A percentile compares a stretch with the other conserved stretches of the same genome.
These are phyloP conservation scores for Episyrphus balteatus DNA, from an alignment of 1,140 invertebrate genomes.

Conservation along the genomic window DNA sequence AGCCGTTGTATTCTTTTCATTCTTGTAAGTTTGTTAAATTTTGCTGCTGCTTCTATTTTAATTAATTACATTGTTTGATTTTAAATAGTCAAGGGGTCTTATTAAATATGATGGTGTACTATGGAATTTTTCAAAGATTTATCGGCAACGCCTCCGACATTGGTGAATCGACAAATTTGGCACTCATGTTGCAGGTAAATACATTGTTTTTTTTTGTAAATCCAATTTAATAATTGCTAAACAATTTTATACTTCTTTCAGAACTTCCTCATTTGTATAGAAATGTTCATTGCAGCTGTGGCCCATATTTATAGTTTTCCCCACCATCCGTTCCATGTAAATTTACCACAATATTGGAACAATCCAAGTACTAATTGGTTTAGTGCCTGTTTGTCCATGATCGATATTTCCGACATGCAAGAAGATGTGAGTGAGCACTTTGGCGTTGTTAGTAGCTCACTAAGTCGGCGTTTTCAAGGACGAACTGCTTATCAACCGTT, in stretches of 20 bases:
- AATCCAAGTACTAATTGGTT: constrained; percentile 40
- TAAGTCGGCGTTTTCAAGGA: constrained; percentile 59
- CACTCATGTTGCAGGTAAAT: constrained; percentile 69
- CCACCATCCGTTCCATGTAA: constrained; percentile 63
- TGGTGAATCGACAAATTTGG: constrained; percentile 42
- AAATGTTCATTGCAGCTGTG: constrained; percentile 93
- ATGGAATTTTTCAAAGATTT: constrained; percentile 53
- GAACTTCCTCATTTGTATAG: constrained; percentile 93
- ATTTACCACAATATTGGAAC: constrained; percentile 37
- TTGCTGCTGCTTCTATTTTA: not conserved
- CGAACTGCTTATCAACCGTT: constrained; percentile 58
- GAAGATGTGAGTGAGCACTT: constrained; percentile 86
- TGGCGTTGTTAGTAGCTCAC: constrained; percentile 68
- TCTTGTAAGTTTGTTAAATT: constrained; percentile 82
- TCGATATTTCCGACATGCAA: constrained; percentile 88
- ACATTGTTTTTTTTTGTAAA: constrained; percentile 1
- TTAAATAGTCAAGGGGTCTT: constrained; percentile 78
- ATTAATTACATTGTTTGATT: constrained; percentile 11
- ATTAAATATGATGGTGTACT: constrained; percentile 76
- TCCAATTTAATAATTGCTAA: not conserved
- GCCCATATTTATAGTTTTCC: constrained; percentile 94
- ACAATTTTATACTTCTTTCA: constrained; percentile 38
- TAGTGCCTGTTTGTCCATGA: constrained; percentile 67
- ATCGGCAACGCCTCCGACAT: constrained; percentile 46
- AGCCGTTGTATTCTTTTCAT: constrained; percentile 94